phyloP scores from a whole-genome alignment of 2,797 vertebrate species.

The Gobio occitaniae region DNA sequence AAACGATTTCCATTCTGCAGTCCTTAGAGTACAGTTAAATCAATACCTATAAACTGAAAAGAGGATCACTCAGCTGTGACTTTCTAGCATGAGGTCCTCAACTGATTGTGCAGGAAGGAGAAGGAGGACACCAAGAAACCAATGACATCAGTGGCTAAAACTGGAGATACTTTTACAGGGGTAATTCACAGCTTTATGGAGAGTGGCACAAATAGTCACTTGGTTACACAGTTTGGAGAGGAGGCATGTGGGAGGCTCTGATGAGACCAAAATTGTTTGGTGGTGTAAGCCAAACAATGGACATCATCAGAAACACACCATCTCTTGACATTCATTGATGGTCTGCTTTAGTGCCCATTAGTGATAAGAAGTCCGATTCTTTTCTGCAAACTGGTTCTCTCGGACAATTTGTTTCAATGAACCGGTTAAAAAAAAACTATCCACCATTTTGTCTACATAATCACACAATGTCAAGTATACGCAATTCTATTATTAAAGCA shows the following conservation, averaged over 20 bases:
- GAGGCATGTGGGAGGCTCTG: neutral
- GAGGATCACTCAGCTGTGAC: neutral
- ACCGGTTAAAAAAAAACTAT: too few relatives aligned
- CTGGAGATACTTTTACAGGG: neutral
- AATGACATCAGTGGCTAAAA: neutral
- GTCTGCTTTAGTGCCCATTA: neutral
- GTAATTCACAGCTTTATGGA: neutral
- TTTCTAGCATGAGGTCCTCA: neutral
- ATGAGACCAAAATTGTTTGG: neutral
- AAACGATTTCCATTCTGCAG: neutral
- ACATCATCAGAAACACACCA: neutral
- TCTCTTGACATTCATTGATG: neutral
- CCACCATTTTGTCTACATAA: too few relatives aligned
- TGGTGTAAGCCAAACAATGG: neutral
- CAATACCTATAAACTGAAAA: conserved; percentile 5
- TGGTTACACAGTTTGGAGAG: neutral
- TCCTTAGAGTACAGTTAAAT: conserved; percentile 6
- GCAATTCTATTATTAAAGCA: too few relatives aligned
- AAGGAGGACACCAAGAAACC: neutral
- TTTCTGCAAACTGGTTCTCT: too few relatives aligned
- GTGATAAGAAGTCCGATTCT: too few relatives aligned
- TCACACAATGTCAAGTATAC: too few relatives aligned
- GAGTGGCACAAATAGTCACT: neutral
- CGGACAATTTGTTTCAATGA: too few relatives aligned
- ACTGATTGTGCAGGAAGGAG: neutral